These are phyloP conservation scores for Neodiprion fabricii DNA, from an alignment of 1,140 invertebrate genomes.

Conservation along the genomic window DNA sequence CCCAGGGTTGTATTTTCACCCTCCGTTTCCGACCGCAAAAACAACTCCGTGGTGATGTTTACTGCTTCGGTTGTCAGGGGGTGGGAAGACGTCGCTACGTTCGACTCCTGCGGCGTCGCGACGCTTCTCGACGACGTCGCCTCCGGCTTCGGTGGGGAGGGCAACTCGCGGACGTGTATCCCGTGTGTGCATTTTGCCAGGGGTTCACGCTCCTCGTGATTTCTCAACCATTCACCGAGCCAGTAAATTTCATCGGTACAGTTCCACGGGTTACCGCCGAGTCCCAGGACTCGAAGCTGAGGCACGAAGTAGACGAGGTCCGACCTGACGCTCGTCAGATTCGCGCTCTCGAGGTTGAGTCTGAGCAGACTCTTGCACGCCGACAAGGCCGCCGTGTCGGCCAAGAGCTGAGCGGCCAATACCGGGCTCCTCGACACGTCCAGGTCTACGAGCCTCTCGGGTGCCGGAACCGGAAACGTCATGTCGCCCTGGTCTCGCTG, in stretches of 20 bases:
- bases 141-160: conserved; percentile 30
- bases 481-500: conserved; percentile 65
- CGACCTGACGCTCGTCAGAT: conserved; percentile 69
- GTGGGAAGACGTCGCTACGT: conserved; percentile 24
- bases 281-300: conserved; percentile 66
- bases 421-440: conserved; percentile 77
- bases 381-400: conserved; percentile 73
- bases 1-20: not conserved
- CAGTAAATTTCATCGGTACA: conserved; percentile 67
- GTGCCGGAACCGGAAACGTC: conserved; percentile 72
- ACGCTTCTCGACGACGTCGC: conserved; percentile 16
- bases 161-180: conserved; percentile 57
- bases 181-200: conserved; percentile 54
- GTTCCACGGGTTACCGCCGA: conserved; percentile 70
- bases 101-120: not conserved
- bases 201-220: conserved; percentile 57
- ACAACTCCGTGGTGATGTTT: conserved; percentile 10
- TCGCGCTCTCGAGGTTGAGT: conserved; percentile 72
- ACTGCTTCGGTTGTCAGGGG: conserved; percentile 26
- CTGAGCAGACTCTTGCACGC: conserved; percentile 72
- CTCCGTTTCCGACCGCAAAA: not conserved
- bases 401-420: conserved; percentile 71
- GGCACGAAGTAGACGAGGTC: conserved; percentile 75
- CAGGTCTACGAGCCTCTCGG: conserved; percentile 73
- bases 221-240: conserved; percentile 70